Base-by-base conservation (phyloP, 2,888 invertebrate genomes). In the Eulithis testata region DNA sequence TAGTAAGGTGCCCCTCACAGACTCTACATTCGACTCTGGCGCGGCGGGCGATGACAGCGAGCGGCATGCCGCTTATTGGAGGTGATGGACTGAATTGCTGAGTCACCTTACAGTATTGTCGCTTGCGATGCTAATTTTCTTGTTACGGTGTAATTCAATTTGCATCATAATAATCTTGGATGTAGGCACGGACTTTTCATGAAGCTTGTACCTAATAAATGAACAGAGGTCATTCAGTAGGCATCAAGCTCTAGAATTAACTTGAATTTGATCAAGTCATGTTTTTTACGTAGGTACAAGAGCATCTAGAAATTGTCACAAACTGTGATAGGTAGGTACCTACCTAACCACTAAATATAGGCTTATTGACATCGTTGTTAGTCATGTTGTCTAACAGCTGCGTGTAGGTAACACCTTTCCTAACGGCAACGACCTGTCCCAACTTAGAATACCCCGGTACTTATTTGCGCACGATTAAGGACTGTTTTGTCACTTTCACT, bases 81-180 rank as follows among this genome's bases (percentile, higher is more conserved):
- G 87, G 82, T 89, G 90, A 91, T 85, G 86, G 88, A 80, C 83
- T 81, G 85, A 84, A 79, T 65, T 75, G 92, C 91, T 91, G 92
- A 91, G 83, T 92, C 92, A 91, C 83, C 81, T 77, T 84, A 84
- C 88, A 85, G 87, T 89, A 88, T 86, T 90, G 91, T 90, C 91
- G 89, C 83, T 89, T 84, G 81, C 83, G 84, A 92, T 92, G 92
- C 88, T 84, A 92, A 92, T 91, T 88, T 88, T 88, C 85, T 88
- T 79, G 88, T 85, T 88, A 89, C 87, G 87, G 90, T 84, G 88
- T 90, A 90, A 88, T 82, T 54, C 89, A 87, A 92, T 92, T 92
- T 91, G 89, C 91, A 92, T 91, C 78, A 85, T 89, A 92, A 90
- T 90, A 82, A 81, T 82, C 84, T 88, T 82, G 81, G 81, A 84